Base-by-base conservation (phyloP, 1,140 invertebrate species). In the Drosophila kanapiae region DNA sequence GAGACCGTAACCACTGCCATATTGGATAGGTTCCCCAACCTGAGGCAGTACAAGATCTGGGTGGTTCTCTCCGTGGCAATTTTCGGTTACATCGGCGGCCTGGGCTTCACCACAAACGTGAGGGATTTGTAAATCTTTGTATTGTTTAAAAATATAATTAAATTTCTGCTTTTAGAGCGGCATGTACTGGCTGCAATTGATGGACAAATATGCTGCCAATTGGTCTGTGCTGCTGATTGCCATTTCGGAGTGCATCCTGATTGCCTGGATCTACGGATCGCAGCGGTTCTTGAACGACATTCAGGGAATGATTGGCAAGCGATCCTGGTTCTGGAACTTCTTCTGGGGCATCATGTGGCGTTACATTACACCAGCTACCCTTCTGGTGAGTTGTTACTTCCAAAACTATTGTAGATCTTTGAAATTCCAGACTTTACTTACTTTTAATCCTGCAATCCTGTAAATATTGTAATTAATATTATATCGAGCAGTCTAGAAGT, bases 191-290 rank as follows among this genome's bases (percentile, higher is more conserved):
- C 93, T 97, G 11, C 96, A 97, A 84, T 82, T 98, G 63, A 97
- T 97, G 95, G 97, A 97, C 82, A 97, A 96, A 76, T 97, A 98
- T 84, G 96, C 97, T 1, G 97, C 97, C 16, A 97, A 97, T 86
- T 97, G 96, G 95, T 97, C 96, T 16, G 97, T 97, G 1, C 93
- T 97, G 45, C 93, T 97, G 11, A 97, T 97, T 74, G 97, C 96
- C 9, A 96, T 97, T 48, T 94, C 94, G 35, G 97, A 98, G 92
- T 95, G 96, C 60, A 95, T 97, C 48, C 94, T 97, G 0, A 95
- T 98, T 35, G 95, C 95, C 10, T 97, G 96, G 96, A 94, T 97
- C 4, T 97, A 97, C 91, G 97, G 97, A 0, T 95, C 96, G 1
- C 95, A 97, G 85, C 94, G 96, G 42, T 97, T 97, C 87, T 94